Evolutionary conservation across 2,888 invertebrate species (phyloP), one percentile per base, ranked within the genome.

Genomic region (Epirrita christyi): DNA sequence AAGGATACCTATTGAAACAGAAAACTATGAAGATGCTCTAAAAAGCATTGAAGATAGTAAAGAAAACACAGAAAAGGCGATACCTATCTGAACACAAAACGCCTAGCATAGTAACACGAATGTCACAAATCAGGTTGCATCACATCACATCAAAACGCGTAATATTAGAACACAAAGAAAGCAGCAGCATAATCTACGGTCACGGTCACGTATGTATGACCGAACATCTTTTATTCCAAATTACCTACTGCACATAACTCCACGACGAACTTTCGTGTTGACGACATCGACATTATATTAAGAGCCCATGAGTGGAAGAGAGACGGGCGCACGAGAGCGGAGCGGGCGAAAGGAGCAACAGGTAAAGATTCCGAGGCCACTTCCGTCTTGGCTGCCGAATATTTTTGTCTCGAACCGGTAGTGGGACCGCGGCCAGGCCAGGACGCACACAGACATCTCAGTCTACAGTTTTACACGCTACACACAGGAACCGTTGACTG

Each of bases 311-410:
- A 72, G 81, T 63, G 69, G 84, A 81, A 87, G 79, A 64, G 90
- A 84, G 92, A 91, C 65, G 59, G 72, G 74, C 72, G 71, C 78
- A 46, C 79, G 83, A 79, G 78, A 68, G 83, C 76, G 80, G 85
- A 75, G 80, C 84, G 87, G 86, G 87, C 81, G 88, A 88, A 90
- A 89, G 91, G 92, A 91, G 91, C 91, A 91, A 92, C 92, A 91
- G 92, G 91, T 91, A 92, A 91, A 90, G 92, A 92, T 92, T 91
- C 91, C 91, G 92, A 92, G 91, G 91, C 89, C 90, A 92, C 91
- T 92, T 92, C 92, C 92, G 92, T 90, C 91, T 92, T 91, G 86
- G 91, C 91, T 88, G 92, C 90, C 92, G 91, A 92, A 92, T 92
- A 92, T 92, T 91, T 91, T 88, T 91, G 91, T 91, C 87, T 88